These are phyloP conservation scores for Temnothorax longispinosus DNA, from an alignment of 1,140 invertebrate genomes.

Conservation along the genomic window DNA sequence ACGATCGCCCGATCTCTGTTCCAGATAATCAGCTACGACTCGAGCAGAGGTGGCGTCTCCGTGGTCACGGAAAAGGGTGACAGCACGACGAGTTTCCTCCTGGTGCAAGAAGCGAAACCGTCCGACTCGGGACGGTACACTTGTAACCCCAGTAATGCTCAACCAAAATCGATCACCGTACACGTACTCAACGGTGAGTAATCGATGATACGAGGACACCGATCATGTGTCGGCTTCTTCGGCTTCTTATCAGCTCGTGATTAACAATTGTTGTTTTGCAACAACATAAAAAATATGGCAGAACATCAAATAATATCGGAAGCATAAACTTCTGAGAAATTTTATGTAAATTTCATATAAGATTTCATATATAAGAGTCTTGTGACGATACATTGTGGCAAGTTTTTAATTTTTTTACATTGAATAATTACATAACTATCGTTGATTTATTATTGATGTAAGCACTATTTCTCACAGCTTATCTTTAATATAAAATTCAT, in stretches of 20 bases:
- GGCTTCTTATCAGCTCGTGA: not conserved
- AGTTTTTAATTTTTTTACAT: not conserved
- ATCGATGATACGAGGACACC: conserved; percentile 56
- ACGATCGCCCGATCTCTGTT: conserved; percentile 74
- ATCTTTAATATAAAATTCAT: not conserved
- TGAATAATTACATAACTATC: not conserved
- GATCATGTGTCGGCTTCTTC: not conserved
- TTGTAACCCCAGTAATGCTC: conserved; percentile 95
- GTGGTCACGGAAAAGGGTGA: conserved; percentile 95
- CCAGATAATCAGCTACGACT: conserved; percentile 92
- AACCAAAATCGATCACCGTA: conserved; percentile 94
- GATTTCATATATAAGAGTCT: too few relatives aligned
- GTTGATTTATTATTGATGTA: too few relatives aligned
- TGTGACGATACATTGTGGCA: too few relatives aligned
- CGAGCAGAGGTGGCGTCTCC: conserved; percentile 90
- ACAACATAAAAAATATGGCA: not conserved
- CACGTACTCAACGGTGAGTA: conserved; percentile 96
- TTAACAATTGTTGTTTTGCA: not conserved
- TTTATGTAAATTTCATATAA: not conserved
- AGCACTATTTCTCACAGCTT: not conserved
- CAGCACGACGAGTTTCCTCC: conserved; percentile 92
- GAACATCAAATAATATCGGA: not conserved
- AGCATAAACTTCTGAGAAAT: not conserved
- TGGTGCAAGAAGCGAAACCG: conserved; percentile 92
- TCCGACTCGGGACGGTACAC: conserved; percentile 93